Evolutionary conservation across 2,797 vertebrate genomes (phyloP), one percentile per base, ranked within the genome.

Genomic region (Tenualosa thibaudeaui): DNA sequence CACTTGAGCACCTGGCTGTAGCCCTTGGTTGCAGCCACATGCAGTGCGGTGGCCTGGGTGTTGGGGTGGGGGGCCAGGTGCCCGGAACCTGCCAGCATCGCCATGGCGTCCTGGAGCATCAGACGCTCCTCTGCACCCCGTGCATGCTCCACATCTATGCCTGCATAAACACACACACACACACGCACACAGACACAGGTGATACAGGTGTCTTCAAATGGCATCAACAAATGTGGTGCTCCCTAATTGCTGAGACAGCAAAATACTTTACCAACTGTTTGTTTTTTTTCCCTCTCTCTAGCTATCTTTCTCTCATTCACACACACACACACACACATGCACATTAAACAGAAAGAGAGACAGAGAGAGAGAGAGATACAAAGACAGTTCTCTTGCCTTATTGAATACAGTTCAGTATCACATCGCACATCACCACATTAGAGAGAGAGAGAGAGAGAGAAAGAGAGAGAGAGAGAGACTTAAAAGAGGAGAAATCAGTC

Each of bases 1-100:
- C 91, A 97, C 96, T 96, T 97, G 65, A 97, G 92, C 91, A 97
- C 96, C 92, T 97, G 95, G 0, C 96, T 95, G 92, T 96, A 97
- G 89, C 96, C 96, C 92, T 97, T 97, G 90, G 96, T 96, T 5
- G 96, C 95, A 0, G 96, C 94, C 0, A 97, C 96, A 6, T 97
- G 96, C 82, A 97, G 91, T 46, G 96, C 94, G 0, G 96, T 96
- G 0, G 96, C 96, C 81, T 95, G 95, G 68, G 96, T 96, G 92
- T 96, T 96, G 2, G 93, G 94, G 90, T 97, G 96, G 83, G 96
- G 94, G 31, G 90, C 91, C 84, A 96, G 92, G 26, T 92, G 90
- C 22, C 93, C 94, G 0, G 91, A 86, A 84, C 94, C 94, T 26
- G 92, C 92, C 89, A 93, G 86, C 86, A 95, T 89, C 0, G 93